Evolutionary conservation across 2,113 vertebrate genomes (phyloP).

Genomic region (Antechinus stuartii): DNA sequence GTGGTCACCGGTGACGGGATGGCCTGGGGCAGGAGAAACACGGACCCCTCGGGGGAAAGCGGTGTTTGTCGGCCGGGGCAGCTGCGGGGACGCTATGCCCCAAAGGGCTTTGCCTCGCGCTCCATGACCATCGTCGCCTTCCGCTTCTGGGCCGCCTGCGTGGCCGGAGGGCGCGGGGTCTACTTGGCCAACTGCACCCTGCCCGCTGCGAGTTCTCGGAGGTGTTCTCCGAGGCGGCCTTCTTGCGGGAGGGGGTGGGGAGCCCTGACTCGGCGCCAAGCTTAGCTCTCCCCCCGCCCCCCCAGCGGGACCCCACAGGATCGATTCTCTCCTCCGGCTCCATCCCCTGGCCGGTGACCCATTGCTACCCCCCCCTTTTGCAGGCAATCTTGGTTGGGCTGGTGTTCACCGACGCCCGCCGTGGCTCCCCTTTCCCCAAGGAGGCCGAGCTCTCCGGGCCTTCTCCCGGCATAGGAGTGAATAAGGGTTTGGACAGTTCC

Average conservation of each 20-base stretch:
- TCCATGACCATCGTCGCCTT: constrained; percentile 80
- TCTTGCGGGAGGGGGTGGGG: constrained; percentile 80
- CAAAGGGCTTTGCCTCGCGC: constrained; percentile 28
- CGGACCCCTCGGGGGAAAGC: too few relatives aligned
- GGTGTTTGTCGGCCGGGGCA: too few relatives aligned
- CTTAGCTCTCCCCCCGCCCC: neutral
- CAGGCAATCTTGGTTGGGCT: neutral
- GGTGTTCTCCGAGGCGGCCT: constrained; percentile 73
- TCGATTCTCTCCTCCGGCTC: neutral
- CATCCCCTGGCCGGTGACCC: neutral
- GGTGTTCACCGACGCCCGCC: too few relatives aligned
- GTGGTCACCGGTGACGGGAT: constrained; percentile 80
- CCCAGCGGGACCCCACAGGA: too few relatives aligned
- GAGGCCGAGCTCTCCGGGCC: too few relatives aligned
- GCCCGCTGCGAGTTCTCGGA: constrained; percentile 72
- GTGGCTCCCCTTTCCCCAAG: neutral
- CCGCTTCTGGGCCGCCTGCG: constrained; percentile 79
- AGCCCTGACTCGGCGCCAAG: constrained; percentile 74
- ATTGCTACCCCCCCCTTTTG: fast-evolving
- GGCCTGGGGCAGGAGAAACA: constrained; percentile 73
- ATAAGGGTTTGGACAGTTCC: neutral
- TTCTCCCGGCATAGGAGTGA: neutral
- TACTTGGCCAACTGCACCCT: constrained; percentile 82
- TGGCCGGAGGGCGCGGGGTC: constrained; percentile 73
- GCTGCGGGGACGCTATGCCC: too few relatives aligned